Conservation (phyloP, 2,113 vertebrate genomes). For the Turnix velox region DNA sequence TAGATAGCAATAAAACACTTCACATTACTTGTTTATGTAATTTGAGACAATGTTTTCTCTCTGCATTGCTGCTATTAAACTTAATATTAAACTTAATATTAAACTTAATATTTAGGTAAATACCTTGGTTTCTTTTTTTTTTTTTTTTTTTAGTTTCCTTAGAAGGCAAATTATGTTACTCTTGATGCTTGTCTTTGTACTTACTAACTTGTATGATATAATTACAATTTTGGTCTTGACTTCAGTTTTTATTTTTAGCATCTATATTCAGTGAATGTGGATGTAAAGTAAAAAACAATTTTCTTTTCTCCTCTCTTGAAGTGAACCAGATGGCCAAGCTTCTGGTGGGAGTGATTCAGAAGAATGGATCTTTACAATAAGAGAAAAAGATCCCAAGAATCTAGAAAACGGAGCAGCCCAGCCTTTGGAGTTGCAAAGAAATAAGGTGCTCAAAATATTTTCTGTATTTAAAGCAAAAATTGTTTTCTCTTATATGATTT, state of each 20-base stretch:
- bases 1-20: neutral
- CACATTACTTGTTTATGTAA: neutral
- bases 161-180: neutral
- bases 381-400: slow-evolving; percentile 81
- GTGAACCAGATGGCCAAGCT: slow-evolving; percentile 85
- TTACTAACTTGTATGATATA: neutral
- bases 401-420: slow-evolving; percentile 81
- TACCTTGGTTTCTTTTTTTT: neutral
- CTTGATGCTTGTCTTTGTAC: neutral
- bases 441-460: slow-evolving; percentile 66
- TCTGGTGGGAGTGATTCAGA: slow-evolving; percentile 80
- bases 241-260: neutral
- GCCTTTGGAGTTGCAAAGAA: slow-evolving; percentile 72
- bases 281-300: neutral
- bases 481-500: neutral
- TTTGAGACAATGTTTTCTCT: neutral
- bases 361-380: slow-evolving; percentile 92
- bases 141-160: neutral
- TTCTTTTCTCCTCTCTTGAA: slow-evolving; percentile 31
- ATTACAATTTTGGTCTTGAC: neutral
- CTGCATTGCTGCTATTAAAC: neutral
- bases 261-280: neutral
- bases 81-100: no score
- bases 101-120: neutral
- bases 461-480: neutral